Evolutionary conservation across 2,888 invertebrate species (phyloP).

Genomic region (Hanleya hanleyi): DNA sequence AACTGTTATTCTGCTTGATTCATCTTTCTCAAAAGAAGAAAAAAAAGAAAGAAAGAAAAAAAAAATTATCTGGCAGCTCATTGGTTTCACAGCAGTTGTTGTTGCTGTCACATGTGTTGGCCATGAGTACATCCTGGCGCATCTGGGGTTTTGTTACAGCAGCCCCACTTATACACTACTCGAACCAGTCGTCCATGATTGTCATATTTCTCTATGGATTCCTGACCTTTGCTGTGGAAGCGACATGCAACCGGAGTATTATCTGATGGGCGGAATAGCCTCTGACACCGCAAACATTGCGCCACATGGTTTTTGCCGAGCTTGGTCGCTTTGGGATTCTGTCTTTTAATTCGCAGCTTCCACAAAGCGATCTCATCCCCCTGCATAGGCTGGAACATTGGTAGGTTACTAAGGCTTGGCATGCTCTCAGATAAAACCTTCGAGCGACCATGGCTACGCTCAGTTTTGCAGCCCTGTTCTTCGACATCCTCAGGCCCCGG

Average conservation of each 20-base stretch:
- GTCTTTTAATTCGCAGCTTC: constrained; percentile 46
- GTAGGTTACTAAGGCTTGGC: neutral
- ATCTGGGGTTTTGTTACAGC: constrained; percentile 57
- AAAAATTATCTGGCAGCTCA: no score
- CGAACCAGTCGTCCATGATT: constrained; percentile 47
- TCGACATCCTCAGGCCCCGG: no score
- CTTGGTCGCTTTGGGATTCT: constrained; percentile 27
- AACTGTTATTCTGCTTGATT: no score
- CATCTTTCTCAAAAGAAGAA: no score
- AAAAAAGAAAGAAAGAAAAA: no score
- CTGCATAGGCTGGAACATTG: constrained; percentile 42
- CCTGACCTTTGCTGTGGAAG: constrained; percentile 59
- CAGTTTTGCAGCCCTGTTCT: no score
- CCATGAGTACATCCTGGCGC: constrained; percentile 58
- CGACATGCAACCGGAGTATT: constrained; percentile 57
- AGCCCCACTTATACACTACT: constrained; percentile 62
- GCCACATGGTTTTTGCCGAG: constrained; percentile 45
- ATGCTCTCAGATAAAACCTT: neutral
- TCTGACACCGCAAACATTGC: constrained; percentile 61
- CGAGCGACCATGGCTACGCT: no score
- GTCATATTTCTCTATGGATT: constrained; percentile 58
- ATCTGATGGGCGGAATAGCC: constrained; percentile 54
- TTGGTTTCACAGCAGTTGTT: no score
- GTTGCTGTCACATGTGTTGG: constrained; percentile 51
- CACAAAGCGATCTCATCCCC: constrained; percentile 47